Conservation (phyloP, 2,888 invertebrate species). For the Rhamphomyia laevipes region DNA sequence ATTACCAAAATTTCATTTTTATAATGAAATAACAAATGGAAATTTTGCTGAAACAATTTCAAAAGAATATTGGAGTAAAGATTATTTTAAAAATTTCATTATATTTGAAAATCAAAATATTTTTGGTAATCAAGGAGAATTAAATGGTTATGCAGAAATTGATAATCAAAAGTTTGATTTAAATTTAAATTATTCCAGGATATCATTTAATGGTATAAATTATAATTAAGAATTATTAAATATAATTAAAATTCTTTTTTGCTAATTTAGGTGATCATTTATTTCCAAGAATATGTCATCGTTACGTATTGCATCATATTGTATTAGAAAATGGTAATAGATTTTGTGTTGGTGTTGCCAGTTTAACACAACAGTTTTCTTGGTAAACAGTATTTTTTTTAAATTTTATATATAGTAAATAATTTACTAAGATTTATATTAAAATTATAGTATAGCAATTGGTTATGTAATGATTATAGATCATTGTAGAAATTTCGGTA, state of each 20-base stretch:
- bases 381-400: conserved; percentile 37
- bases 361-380: conserved; percentile 49
- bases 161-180: conserved; percentile 41
- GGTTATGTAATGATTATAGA: conserved; percentile 46
- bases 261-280: background rate
- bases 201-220: background rate
- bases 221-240: background rate
- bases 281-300: conserved; percentile 24
- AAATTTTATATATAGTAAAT: conserved; percentile 1
- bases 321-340: conserved; percentile 57
- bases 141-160: conserved; percentile 44
- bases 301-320: conserved; percentile 58
- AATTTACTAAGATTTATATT: background rate
- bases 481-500: conserved; percentile 30
- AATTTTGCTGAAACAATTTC: conserved; percentile 53
- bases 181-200: conserved; percentile 50
- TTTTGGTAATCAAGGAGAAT: conserved; percentile 44
- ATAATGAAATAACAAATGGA: conserved; percentile 48
- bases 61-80: conserved; percentile 52
- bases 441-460: conserved; percentile 43
- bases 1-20: conserved; percentile 54
- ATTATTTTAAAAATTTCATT: conserved; percentile 52
- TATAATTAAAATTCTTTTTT: background rate
- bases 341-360: conserved; percentile 52
- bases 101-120: conserved; percentile 24